Percentiles rank a stretch among this genome's conserved stretches.
Conservation (phyloP, 2,113 vertebrate species). For the Nanorana parkeri region DNA sequence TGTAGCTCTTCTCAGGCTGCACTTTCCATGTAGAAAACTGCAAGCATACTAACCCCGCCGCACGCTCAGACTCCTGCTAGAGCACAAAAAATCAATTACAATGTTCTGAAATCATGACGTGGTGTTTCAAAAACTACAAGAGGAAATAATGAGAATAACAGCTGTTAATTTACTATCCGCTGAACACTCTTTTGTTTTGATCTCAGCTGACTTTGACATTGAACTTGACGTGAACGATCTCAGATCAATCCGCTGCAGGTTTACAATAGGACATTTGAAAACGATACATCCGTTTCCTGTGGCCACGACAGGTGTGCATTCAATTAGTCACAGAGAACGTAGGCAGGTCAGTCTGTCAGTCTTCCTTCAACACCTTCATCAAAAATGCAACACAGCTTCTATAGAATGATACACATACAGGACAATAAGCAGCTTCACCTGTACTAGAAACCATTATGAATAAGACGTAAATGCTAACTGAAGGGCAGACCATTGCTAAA, state of each 20-base stretch:
- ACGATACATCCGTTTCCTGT: neutral
- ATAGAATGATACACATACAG: neutral
- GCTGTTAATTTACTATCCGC: neutral
- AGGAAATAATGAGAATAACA: neutral
- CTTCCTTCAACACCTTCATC: neutral
- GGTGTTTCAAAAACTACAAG: constrained; percentile 6
- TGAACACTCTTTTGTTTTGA: neutral
- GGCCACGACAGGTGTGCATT: constrained; percentile 1
- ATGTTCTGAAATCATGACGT: neutral
- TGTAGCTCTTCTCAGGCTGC: too few species aligned
- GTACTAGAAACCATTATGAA: too few species aligned
- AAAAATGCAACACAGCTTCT: neutral
- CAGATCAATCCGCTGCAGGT: neutral
- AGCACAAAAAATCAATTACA: neutral
- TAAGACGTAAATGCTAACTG: too few species aligned
- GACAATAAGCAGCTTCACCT: neutral
- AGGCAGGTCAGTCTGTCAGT: neutral
- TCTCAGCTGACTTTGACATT: constrained; percentile 7
- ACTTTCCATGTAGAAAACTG: too few species aligned
- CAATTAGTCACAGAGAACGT: neutral
- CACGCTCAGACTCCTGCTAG: too few species aligned
- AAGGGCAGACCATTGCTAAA: too few species aligned
- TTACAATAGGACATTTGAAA: neutral
- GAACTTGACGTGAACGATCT: constrained; percentile 6
- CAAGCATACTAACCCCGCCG: too few species aligned